Conservation (phyloP, 2,113 vertebrate genomes). For the Hippocampus zosterae region DNA sequence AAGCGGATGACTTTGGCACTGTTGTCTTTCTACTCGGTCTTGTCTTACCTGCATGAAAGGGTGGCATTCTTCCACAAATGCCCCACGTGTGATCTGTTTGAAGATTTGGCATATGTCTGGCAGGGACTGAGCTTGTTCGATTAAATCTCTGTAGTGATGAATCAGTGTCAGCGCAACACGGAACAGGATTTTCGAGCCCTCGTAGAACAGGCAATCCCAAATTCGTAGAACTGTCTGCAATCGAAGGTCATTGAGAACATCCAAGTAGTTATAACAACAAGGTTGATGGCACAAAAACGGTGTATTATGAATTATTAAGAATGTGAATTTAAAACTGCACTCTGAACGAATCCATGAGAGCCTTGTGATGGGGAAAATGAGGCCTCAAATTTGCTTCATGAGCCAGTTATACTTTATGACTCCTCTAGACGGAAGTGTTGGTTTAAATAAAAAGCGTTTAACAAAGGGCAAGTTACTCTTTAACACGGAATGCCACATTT, state of each 20-base stretch:
- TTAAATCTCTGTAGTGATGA: conserved; percentile 81
- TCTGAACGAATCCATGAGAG: neutral
- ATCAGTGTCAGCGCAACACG: conserved; percentile 91
- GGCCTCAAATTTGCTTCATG: too few species aligned
- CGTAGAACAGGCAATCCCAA: conserved; percentile 96
- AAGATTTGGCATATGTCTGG: conserved; percentile 88
- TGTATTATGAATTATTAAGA: neutral
- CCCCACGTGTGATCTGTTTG: conserved; percentile 82
- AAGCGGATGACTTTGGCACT: neutral
- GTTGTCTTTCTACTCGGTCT: neutral
- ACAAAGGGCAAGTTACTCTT: too few species aligned
- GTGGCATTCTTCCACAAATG: conserved; percentile 86
- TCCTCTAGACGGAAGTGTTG: too few species aligned
- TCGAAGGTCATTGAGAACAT: neutral
- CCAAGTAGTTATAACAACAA: neutral
- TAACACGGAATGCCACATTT: too few species aligned
- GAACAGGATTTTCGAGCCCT: conserved; percentile 95
- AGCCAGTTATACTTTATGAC: too few species aligned
- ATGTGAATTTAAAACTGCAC: neutral
- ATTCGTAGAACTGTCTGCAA: conserved; percentile 89
- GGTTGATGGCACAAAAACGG: neutral
- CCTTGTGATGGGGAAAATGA: too few species aligned
- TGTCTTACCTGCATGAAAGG: conserved; percentile 84
- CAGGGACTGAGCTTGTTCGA: conserved; percentile 80
- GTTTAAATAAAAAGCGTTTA: too few species aligned